These are phyloP conservation scores for Trachelus troglodyta DNA, from an alignment of 2,888 invertebrate species.

Conservation along the genomic window DNA sequence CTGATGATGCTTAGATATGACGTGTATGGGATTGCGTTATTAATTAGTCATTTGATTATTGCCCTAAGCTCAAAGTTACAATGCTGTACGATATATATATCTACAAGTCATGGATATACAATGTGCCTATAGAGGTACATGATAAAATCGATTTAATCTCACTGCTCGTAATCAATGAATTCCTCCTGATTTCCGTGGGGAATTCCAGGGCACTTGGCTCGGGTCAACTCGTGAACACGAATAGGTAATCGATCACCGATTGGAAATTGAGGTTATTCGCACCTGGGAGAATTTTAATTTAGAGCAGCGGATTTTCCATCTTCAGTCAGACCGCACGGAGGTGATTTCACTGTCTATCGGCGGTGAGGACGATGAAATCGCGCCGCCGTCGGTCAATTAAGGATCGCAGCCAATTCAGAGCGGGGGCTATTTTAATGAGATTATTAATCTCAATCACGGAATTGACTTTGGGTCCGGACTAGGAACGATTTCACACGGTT, in stretches of 20 bases:
- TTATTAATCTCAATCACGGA: conserved; percentile 23
- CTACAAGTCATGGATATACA: not conserved
- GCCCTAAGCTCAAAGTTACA: not conserved
- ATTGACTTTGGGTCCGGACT: conserved; percentile 16
- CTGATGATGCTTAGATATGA: conserved; percentile 38
- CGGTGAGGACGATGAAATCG: not conserved
- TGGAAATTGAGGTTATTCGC: not conserved
- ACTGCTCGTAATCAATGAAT: not conserved
- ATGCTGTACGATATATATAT: not conserved
- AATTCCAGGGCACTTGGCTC: not conserved
- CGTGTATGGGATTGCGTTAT: conserved; percentile 47
- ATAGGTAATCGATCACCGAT: not conserved
- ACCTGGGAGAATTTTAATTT: not conserved
- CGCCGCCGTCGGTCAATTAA: not conserved
- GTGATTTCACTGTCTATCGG: not conserved
- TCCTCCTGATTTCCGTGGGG: not conserved
- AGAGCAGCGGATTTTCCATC: not conserved
- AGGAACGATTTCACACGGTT: not conserved
- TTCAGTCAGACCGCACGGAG: not conserved
- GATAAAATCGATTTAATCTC: not conserved
- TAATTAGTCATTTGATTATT: conserved; percentile 47
- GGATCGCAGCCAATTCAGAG: not conserved
- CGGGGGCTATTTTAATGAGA: conserved; percentile 13
- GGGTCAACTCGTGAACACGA: not conserved
- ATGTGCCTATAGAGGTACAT: not conserved